These are phyloP conservation scores for Pluvialis apricaria DNA, from an alignment of 2,113 vertebrate genomes.

Conservation along the genomic window DNA sequence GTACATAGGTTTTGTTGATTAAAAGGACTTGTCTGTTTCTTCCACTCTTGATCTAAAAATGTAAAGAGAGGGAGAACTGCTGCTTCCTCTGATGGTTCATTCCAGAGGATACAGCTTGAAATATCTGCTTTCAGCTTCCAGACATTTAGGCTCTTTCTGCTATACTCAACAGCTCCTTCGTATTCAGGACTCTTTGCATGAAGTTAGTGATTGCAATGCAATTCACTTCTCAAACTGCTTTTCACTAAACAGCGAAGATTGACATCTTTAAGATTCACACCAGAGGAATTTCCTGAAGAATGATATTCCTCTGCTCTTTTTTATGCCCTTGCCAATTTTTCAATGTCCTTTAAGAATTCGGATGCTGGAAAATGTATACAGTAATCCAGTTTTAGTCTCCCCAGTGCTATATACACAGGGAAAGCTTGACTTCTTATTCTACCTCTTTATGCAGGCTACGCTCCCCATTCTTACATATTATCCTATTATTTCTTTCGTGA, in stretches of 20 bases:
- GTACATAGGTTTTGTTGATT: not conserved
- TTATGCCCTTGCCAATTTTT: not conserved
- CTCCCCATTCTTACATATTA: not conserved
- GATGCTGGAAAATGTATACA: not conserved
- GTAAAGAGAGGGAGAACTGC: not conserved
- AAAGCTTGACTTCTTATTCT: not conserved
- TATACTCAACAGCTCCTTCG: not conserved
- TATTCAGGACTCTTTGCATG: not conserved
- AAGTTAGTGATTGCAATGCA: not conserved
- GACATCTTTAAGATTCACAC: not conserved
- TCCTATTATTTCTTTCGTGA: not conserved
- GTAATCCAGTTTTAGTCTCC: not conserved
- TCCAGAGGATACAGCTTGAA: not conserved
- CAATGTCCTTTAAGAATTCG: not conserved
- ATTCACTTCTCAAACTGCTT: not conserved
- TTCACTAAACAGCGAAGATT: not conserved
- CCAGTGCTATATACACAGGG: not conserved
- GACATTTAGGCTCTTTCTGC: not conserved
- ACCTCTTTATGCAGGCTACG: not conserved
- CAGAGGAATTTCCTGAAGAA: not conserved
- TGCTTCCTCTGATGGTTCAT: not conserved
- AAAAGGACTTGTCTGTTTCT: not conserved
- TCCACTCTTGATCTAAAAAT: not conserved
- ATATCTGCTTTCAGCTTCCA: not conserved
- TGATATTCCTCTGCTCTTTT: not conserved